Percentiles rank a stretch among this genome's conserved stretches.
Conservation (phyloP, 2,797 vertebrate genomes). For the Florisuga fusca region DNA sequence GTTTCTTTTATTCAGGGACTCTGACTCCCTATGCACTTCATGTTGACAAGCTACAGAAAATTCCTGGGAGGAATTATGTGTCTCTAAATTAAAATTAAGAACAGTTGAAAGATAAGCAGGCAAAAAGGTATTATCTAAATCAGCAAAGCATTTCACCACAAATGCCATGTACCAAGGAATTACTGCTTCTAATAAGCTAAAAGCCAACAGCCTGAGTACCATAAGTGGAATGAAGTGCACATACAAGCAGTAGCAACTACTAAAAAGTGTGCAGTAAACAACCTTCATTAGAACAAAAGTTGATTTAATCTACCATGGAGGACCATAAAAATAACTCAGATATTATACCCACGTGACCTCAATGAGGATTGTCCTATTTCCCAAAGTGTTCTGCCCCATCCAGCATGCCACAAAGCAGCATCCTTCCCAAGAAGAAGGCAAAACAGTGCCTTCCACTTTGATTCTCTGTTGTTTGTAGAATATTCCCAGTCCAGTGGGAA, state of each 20-base stretch:
- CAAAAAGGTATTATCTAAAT: neutral
- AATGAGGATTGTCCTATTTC: neutral
- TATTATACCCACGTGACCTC: neutral
- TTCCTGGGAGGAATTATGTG: neutral
- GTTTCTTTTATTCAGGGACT: neutral
- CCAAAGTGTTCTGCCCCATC: neutral
- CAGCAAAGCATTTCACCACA: neutral
- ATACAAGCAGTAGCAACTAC: constrained; percentile 19
- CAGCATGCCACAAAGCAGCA: neutral
- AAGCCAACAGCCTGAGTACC: neutral
- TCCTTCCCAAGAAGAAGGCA: neutral
- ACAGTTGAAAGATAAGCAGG: neutral
- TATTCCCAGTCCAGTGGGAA: neutral
- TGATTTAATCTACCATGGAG: constrained; percentile 26
- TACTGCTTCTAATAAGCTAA: constrained; percentile 62
- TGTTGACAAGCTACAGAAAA: neutral
- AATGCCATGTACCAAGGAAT: constrained; percentile 31
- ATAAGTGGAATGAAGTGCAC: constrained; percentile 33
- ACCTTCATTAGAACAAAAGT: constrained; percentile 46
- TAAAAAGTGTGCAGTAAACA: constrained; percentile 41
- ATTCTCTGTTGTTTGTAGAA: neutral
- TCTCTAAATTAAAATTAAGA: neutral
- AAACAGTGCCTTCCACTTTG: neutral
- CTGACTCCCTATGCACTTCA: neutral
- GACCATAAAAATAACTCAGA: constrained; percentile 15